Evolutionary conservation across 2,888 invertebrate genomes (phyloP), one percentile per base, ranked within the genome.

Genomic region (Rhamphomyia laevipes): DNA sequence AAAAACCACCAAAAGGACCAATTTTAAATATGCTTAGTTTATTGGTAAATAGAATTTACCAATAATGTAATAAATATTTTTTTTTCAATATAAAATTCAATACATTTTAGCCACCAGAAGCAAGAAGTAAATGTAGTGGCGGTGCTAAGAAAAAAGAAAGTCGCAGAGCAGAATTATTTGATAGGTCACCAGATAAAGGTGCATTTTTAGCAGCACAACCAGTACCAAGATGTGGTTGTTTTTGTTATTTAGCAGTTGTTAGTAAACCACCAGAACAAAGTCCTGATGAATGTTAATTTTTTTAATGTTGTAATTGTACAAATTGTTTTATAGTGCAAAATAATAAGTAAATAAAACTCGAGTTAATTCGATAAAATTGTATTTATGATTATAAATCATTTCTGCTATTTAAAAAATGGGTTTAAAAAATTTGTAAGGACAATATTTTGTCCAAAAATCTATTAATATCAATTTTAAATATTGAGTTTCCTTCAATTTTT

Each of bases 201-300:
- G 74, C 73, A 10, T 77, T 77, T 61, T 61, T 77, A 43, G 73
- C 76, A 1, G 68, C 74, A 1, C 77, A 77, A 55, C 77, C 77
- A 4, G 71, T 77, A 5, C 77, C 77, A 2, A 66, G 74, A 54
- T 75, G 75, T 59, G 77, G 77, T 2, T 76, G 76, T 1, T 77
- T 77, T 61, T 77, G 76, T 59, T 77, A 77, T 58, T 63, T 77
- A 44, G 75, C 77, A 6, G 75, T 77, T 23, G 70, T 76, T 6
- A 69, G 63, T 52, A 59, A 57, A 50, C 54, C 59, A 16, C 52
- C 35, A 35, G 35, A 35, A n/a, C n/a, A n/a, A n/a, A n/a, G n/a
- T n/a, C n/a, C n/a, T n/a, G n/a, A n/a, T n/a, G n/a, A n/a, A n/a
- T n/a, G n/a, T n/a, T n/a, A n/a, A n/a, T n/a, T n/a, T n/a, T n/a